A percentile compares a stretch with the other conserved stretches of the same genome.
These are phyloP conservation scores for Stenodema calcarata DNA, from an alignment of 2,888 invertebrate genomes.

Conservation along the genomic window DNA sequence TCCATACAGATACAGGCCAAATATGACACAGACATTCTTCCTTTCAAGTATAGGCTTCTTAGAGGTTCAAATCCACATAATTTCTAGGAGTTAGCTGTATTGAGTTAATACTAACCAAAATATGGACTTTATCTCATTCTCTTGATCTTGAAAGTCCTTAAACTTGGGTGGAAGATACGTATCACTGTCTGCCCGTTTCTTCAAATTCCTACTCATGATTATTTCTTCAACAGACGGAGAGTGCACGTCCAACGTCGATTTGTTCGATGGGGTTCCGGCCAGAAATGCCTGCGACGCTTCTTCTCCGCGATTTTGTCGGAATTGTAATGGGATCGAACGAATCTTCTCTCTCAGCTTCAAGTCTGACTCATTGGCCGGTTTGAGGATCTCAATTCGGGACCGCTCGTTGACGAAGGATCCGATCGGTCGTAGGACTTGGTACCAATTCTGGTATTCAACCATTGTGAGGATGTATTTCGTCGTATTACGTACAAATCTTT, in stretches of 20 bases:
- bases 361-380: not conserved
- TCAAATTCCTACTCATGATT: not conserved
- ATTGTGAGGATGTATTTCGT: no score
- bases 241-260: not conserved
- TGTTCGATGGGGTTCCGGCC: not conserved
- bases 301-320: not conserved
- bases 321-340: not conserved
- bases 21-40: no score
- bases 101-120: not conserved
- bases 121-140: not conserved
- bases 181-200: not conserved
- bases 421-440: slow-evolving; percentile 1
- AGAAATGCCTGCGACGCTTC: not conserved
- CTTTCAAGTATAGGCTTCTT: no score
- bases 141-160: not conserved
- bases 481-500: no score
- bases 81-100: not conserved
- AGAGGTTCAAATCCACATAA: no score
- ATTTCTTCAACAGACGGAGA: not conserved
- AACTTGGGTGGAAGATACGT: not conserved
- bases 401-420: not conserved
- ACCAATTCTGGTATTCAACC: slow-evolving; percentile 18
- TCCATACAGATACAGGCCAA: no score
- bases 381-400: not conserved
- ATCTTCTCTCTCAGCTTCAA: not conserved